phyloP scores from a whole-genome alignment of 2,113 vertebrate genomes.

The Petaurus breviceps region DNA sequence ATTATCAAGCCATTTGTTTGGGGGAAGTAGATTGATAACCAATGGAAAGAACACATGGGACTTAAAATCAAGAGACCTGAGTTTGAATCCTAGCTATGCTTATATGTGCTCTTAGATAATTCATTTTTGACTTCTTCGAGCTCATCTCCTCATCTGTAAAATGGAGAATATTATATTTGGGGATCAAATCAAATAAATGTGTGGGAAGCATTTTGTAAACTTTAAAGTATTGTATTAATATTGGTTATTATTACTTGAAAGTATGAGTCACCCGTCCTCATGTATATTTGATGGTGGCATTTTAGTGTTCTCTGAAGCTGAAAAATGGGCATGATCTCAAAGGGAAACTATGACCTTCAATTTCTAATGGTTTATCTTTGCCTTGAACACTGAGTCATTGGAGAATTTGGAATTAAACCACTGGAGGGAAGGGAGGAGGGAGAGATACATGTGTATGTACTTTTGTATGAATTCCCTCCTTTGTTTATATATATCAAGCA shows the following conservation, averaged over 20 bases:
- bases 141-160: not conserved
- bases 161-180: not conserved
- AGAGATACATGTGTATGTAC: not conserved
- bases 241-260: not conserved
- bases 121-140: not conserved
- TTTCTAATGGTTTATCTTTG: not conserved
- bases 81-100: not conserved
- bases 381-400: not conserved
- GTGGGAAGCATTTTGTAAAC: not conserved
- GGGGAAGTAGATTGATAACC: not conserved
- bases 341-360: not conserved
- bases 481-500: constrained; percentile 11
- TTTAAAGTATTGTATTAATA: not conserved
- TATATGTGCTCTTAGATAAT: not conserved
- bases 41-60: not conserved
- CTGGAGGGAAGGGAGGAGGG: not conserved
- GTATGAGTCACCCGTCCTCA: not conserved
- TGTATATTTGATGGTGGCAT: not conserved
- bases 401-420: not conserved
- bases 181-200: not conserved
- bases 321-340: not conserved
- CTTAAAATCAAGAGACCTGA: not conserved
- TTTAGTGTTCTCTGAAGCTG: not conserved
- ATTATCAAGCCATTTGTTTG: not conserved
- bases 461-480: not conserved